A percentile compares a stretch with the other conserved stretches of the same genome.
Conservation (phyloP, 1,140 invertebrate genomes). For the Cyclargus thomasi region DNA sequence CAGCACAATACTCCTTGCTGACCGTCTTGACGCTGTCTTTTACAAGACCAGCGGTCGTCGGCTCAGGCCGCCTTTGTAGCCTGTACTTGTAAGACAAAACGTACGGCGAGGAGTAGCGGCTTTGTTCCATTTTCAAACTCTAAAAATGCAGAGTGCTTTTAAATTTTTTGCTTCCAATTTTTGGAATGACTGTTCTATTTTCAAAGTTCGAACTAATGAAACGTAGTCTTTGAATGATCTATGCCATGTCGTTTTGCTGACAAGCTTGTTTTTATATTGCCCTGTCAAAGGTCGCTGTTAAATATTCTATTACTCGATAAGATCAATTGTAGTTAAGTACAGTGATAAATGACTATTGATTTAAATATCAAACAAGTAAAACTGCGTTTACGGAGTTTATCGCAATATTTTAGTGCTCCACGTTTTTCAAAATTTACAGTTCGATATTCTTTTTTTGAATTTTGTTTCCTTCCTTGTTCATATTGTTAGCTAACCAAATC, state of each 20-base stretch:
- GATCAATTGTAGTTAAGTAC: conserved; percentile 54
- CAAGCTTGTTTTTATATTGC: conserved; percentile 22
- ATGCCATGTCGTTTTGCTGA: background rate
- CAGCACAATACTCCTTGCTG: conserved; percentile 57
- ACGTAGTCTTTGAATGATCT: background rate
- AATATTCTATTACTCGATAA: conserved; percentile 66
- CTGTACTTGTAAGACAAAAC: conserved; percentile 34
- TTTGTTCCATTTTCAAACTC: background rate
- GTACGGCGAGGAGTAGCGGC: conserved; percentile 31
- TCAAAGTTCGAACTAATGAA: background rate
- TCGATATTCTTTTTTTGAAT: too few relatives aligned
- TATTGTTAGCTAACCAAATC: too few relatives aligned
- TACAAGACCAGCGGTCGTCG: conserved; percentile 35
- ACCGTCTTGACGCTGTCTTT: conserved; percentile 50
- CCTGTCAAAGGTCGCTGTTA: conserved; percentile 45
- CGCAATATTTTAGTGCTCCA: too few relatives aligned
- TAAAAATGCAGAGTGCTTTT: too few relatives aligned
- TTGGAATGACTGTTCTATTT: too few relatives aligned
- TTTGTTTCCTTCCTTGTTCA: too few relatives aligned
- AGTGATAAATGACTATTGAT: conserved; percentile 59
- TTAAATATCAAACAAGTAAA: conserved; percentile 27
- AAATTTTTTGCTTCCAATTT: background rate
- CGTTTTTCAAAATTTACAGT: too few relatives aligned
- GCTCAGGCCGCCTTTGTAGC: conserved; percentile 31
- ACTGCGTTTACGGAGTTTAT: too few relatives aligned